A percentile compares a stretch with the other conserved stretches of the same genome.
These are phyloP conservation scores for Lamellibrachia luymesi DNA, from an alignment of 1,140 invertebrate species.

Conservation along the genomic window DNA sequence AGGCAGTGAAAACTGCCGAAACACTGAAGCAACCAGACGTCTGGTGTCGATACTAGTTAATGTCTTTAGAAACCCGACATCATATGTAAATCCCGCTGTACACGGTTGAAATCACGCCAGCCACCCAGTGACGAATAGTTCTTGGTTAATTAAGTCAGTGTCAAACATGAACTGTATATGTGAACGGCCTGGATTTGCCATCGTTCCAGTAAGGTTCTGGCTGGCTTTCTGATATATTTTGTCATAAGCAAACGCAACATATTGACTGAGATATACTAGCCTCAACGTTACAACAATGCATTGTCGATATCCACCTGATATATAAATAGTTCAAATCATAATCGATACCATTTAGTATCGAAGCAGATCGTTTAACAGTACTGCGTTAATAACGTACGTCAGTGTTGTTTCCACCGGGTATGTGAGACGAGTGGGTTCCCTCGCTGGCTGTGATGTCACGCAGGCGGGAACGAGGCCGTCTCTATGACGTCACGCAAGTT, in stretches of 20 bases:
- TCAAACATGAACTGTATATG: background rate
- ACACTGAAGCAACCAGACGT: background rate
- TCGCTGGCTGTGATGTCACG: too few relatives aligned
- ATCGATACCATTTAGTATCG: background rate
- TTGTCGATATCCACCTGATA: background rate
- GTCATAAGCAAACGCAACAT: background rate
- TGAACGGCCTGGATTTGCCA: background rate
- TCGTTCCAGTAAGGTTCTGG: background rate
- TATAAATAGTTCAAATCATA: background rate
- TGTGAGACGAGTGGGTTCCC: too few relatives aligned
- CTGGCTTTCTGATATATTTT: background rate
- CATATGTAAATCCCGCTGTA: background rate
- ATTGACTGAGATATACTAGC: background rate
- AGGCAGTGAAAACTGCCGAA: background rate
- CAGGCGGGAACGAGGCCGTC: too few relatives aligned
- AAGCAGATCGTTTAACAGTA: too few relatives aligned
- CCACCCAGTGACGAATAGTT: background rate
- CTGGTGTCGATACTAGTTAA: background rate
- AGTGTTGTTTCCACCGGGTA: too few relatives aligned
- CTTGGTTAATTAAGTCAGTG: background rate
- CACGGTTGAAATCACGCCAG: background rate
- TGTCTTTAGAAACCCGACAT: background rate
- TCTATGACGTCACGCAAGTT: too few relatives aligned
- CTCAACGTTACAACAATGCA: too few relatives aligned
- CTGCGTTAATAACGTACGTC: too few relatives aligned